These are phyloP conservation scores for Spodoptera litura DNA, from an alignment of 1,140 invertebrate genomes.

Conservation along the genomic window DNA sequence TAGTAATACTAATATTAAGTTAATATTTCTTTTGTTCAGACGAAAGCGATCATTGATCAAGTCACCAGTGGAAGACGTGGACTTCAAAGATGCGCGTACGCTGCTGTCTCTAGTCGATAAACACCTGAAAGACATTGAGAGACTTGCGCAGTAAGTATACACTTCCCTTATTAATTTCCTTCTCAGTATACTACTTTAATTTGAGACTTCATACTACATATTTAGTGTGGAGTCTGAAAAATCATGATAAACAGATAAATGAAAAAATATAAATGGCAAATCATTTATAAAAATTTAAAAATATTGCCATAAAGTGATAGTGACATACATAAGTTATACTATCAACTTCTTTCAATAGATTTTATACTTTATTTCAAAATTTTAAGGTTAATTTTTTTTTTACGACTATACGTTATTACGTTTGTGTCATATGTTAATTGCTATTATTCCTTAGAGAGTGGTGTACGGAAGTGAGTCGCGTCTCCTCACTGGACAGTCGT, in stretches of 20 bases:
- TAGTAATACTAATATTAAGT: too few relatives aligned
- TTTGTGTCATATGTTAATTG: too few relatives aligned
- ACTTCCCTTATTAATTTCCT: neutral
- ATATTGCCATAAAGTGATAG: too few relatives aligned
- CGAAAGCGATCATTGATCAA: conserved; percentile 32
- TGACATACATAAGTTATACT: too few relatives aligned
- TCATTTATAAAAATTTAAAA: too few relatives aligned
- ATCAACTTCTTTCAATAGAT: too few relatives aligned
- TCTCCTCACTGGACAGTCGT: conserved; percentile 57
- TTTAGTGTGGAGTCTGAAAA: too few relatives aligned
- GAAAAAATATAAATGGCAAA: too few relatives aligned
- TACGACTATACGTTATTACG: neutral
- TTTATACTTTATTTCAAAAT: too few relatives aligned
- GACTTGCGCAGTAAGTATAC: conserved; percentile 58
- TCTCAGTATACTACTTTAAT: neutral
- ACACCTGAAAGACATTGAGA: conserved; percentile 58
- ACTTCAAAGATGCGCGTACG: conserved; percentile 52
- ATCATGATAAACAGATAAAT: too few relatives aligned
- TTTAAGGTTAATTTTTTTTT: neutral
- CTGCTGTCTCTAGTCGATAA: conserved; percentile 58
- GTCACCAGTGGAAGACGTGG: conserved; percentile 55
- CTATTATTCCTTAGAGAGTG: conserved; percentile 57
- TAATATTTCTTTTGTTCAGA: conserved; percentile 2
- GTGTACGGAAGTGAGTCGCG: conserved; percentile 56
- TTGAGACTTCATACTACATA: too few relatives aligned